Evolutionary conservation across 2,888 invertebrate genomes (phyloP).

Genomic region (Lycaena phlaeas): DNA sequence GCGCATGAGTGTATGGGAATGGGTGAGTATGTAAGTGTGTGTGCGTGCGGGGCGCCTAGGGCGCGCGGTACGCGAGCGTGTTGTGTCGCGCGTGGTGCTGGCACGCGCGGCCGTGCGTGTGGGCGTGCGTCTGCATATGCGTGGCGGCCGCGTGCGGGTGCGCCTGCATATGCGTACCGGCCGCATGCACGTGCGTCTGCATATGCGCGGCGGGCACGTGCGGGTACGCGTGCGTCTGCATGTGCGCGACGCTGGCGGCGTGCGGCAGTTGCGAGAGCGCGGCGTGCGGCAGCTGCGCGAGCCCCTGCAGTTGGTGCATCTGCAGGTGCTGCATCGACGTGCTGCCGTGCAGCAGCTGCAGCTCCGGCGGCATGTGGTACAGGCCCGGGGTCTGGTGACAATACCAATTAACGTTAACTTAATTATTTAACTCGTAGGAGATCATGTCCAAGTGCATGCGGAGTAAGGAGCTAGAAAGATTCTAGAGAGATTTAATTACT

Average conservation of each 20-base stretch:
- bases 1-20: background rate
- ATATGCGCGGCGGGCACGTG: constrained; percentile 23
- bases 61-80: constrained; percentile 32
- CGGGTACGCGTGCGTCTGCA: constrained; percentile 14
- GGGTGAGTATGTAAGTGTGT: background rate
- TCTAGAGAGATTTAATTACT: too few relatives aligned
- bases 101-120: constrained; percentile 24
- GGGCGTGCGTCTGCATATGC: constrained; percentile 35
- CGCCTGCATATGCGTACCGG: constrained; percentile 17
- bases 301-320: constrained; percentile 45
- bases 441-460: too few relatives aligned
- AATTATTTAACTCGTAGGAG: too few relatives aligned
- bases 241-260: constrained; percentile 23
- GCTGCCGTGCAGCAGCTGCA: constrained; percentile 58
- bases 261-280: constrained; percentile 29
- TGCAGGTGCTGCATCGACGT: constrained; percentile 57
- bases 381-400: constrained; percentile 48
- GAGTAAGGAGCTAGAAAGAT: too few relatives aligned
- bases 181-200: constrained; percentile 22
- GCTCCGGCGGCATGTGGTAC: constrained; percentile 67
- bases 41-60: constrained; percentile 13
- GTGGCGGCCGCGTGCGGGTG: constrained; percentile 25
- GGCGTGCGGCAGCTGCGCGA: constrained; percentile 15
- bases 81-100: constrained; percentile 20
- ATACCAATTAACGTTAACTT: too few relatives aligned